A percentile compares a stretch with the other conserved stretches of the same genome.
phyloP scores from a whole-genome alignment of 1,140 invertebrate genomes.

The Heterodera carotae region DNA sequence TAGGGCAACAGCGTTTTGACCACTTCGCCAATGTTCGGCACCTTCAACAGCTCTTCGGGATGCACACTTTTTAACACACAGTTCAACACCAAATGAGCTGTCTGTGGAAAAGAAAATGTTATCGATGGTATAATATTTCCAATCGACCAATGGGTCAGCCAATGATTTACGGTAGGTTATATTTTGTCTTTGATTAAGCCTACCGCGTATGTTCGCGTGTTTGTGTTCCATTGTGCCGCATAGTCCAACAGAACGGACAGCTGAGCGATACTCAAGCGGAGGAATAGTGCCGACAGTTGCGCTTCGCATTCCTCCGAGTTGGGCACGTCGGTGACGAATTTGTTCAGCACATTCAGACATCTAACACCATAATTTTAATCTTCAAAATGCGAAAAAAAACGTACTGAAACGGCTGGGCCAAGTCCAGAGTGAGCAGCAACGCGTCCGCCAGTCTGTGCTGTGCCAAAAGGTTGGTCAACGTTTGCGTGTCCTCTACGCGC shows the following conservation, averaged over 20 bases:
- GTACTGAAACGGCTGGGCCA: conserved; percentile 54
- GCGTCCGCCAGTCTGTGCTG: conserved; percentile 57
- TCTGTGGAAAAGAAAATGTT: conserved; percentile 45
- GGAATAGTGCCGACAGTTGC: conserved; percentile 30
- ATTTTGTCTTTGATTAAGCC: no score
- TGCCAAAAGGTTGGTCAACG: conserved; percentile 53
- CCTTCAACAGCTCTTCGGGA: conserved; percentile 50
- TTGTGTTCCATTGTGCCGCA: conserved; percentile 63
- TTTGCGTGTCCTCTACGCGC: conserved; percentile 56
- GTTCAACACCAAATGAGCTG: conserved; percentile 51
- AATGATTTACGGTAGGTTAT: no score
- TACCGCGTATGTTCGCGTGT: conserved; percentile 51
- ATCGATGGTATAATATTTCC: neutral
- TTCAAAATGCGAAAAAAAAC: conserved; percentile 36
- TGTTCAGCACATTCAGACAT: conserved; percentile 48
- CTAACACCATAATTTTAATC: conserved; percentile 42
- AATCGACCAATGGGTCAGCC: no score
- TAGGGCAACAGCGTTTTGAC: conserved; percentile 59
- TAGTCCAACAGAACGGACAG: conserved; percentile 54
- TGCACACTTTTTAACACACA: conserved; percentile 41
- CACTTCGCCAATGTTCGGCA: conserved; percentile 52
- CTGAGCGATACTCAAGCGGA: conserved; percentile 43
- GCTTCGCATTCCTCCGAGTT: conserved; percentile 25
- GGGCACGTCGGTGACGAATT: conserved; percentile 30
- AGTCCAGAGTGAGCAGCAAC: conserved; percentile 53